Percentiles rank a stretch among this genome's conserved stretches.
These are phyloP conservation scores for Drosophila simulans DNA, from an alignment of 1,140 invertebrate genomes.

Conservation along the genomic window DNA sequence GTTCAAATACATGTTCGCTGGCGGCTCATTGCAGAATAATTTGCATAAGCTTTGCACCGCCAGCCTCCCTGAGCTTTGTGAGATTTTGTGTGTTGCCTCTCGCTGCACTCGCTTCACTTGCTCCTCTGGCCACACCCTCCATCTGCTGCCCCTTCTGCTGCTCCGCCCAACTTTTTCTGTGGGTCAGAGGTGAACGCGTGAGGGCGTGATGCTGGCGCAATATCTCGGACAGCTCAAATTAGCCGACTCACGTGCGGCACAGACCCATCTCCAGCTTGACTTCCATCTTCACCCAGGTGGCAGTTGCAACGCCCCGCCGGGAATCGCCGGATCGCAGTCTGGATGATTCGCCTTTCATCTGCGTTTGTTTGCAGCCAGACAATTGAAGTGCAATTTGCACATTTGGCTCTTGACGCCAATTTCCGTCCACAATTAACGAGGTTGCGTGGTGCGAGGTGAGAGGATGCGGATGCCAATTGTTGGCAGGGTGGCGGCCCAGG, in stretches of 20 bases:
- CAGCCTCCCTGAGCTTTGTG: slow-evolving; percentile 4
- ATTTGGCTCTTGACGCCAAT: slow-evolving; percentile 25
- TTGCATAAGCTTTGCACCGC: slow-evolving; percentile 67
- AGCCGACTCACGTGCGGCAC: not conserved
- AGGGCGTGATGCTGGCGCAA: not conserved
- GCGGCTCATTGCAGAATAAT: slow-evolving; percentile 74
- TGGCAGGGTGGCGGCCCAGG: not conserved
- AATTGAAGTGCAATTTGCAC: slow-evolving; percentile 67
- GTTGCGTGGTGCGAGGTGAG: not conserved
- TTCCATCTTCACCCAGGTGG: not conserved
- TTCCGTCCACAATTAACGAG: slow-evolving; percentile 54
- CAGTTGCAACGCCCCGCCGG: not conserved
- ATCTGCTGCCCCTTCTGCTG: no score
- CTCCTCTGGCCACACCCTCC: not conserved
- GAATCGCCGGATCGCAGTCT: not conserved
- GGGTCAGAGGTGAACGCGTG: slow-evolving; percentile 13
- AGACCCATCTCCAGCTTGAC: not conserved
- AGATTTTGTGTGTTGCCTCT: slow-evolving; percentile 45
- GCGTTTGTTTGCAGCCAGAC: slow-evolving; percentile 48
- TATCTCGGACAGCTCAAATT: slow-evolving; percentile 1
- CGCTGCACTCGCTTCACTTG: slow-evolving; percentile 12
- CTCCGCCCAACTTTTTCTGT: not conserved
- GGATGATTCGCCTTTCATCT: slow-evolving; percentile 18
- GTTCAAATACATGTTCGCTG: slow-evolving; percentile 67
- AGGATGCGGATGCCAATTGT: slow-evolving; percentile 27